Percentiles rank a stretch among this genome's conserved stretches.
phyloP scores from a whole-genome alignment of 1,140 invertebrate species.

The Apocrypta bakeri region DNA sequence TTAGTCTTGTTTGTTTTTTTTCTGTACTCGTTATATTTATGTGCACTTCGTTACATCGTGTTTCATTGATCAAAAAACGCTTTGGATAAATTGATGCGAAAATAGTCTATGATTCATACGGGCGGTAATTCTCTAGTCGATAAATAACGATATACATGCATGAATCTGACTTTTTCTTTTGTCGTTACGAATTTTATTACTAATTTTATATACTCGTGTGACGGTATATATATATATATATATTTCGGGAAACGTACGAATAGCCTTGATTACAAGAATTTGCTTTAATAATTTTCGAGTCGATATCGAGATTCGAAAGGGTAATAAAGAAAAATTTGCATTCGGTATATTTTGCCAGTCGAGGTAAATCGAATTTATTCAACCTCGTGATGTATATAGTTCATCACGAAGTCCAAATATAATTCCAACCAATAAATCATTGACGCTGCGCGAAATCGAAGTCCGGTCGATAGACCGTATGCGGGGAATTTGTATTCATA shows the following conservation, averaged over 20 bases:
- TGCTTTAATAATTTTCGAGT: not conserved
- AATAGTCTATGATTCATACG: too few relatives aligned
- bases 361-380: conserved; percentile 6
- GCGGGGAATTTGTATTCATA: conserved; percentile 22
- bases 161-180: too few relatives aligned
- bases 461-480: not conserved
- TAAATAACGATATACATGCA: too few relatives aligned
- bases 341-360: not conserved
- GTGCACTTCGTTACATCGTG: not conserved
- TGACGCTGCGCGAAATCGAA: conserved; percentile 11
- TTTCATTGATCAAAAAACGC: too few relatives aligned
- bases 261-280: not conserved
- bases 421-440: conserved; percentile 20
- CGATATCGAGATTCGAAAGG: not conserved
- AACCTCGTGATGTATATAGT: not conserved
- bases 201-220: too few relatives aligned
- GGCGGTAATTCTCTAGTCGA: too few relatives aligned
- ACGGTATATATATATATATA: too few relatives aligned
- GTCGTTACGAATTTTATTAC: too few relatives aligned
- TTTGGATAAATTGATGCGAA: too few relatives aligned
- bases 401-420: conserved; percentile 13
- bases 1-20: not conserved
- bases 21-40: not conserved
- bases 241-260: too few relatives aligned
- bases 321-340: conserved; percentile 8